Conservation (phyloP, 2,888 invertebrate species). For the Tetragonula carbonaria region DNA sequence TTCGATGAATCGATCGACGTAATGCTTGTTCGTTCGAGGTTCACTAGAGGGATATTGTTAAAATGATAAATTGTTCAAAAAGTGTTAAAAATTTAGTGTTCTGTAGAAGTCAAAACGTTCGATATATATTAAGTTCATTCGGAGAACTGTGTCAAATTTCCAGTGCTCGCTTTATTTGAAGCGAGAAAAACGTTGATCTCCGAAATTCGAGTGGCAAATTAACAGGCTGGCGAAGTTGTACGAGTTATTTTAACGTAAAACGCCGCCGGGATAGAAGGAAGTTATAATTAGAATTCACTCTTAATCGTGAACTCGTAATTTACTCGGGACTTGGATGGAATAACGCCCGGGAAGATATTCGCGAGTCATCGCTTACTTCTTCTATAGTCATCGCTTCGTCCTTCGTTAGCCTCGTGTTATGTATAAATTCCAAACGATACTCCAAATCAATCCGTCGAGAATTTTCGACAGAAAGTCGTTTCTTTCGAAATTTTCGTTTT, state of each 20-base stretch:
- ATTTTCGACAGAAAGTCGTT: no score
- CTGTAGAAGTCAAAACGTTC: no score
- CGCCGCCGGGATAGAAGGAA: background rate
- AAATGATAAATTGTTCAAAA: no score
- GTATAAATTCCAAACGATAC: background rate
- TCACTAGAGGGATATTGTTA: no score
- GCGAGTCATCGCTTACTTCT: background rate
- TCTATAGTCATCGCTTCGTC: background rate
- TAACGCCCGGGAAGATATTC: background rate
- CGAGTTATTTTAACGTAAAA: conserved; percentile 3
- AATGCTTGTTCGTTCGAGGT: no score
- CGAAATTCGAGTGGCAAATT: background rate
- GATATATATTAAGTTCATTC: no score
- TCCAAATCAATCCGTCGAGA: background rate
- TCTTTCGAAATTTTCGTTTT: no score
- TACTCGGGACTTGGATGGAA: background rate
- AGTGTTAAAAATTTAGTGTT: no score
- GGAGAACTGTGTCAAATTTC: background rate
- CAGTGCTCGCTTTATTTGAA: background rate
- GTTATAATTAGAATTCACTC: conserved; percentile 15
- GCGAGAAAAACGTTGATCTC: conserved; percentile 1
- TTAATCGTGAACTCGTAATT: conserved; percentile 12
- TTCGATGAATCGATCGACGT: no score
- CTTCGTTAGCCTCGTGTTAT: background rate
- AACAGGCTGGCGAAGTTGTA: background rate